Conservation (phyloP, 2,113 vertebrate species). For the Sinocyclocheilus rhinocerous region DNA sequence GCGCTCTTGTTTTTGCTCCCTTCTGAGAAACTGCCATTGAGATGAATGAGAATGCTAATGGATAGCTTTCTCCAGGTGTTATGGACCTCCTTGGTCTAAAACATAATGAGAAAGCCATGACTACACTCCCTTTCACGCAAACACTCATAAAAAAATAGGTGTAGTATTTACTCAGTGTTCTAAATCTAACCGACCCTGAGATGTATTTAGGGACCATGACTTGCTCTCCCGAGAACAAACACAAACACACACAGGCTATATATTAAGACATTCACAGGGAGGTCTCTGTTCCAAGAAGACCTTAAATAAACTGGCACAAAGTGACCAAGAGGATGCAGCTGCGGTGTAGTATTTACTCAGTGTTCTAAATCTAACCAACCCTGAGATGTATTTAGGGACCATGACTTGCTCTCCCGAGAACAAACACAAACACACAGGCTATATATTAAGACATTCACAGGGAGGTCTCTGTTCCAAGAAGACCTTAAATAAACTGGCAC, state of each 20-base stretch:
- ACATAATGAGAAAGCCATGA: conserved; percentile 20
- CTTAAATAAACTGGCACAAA: conserved; percentile 55
- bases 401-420: neutral
- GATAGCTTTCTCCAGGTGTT: neutral
- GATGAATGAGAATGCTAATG: conserved; percentile 4
- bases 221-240: neutral
- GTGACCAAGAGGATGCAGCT: conserved; percentile 62
- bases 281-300: conserved; percentile 53
- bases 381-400: conserved; percentile 24
- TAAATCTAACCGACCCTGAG: conserved; percentile 22
- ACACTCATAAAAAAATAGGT: neutral
- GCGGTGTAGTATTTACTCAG: conserved; percentile 29
- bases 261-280: conserved; percentile 49
- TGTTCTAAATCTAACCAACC: conserved; percentile 18
- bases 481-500: conserved; percentile 56
- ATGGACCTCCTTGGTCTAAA: neutral
- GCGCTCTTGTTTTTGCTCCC: neutral
- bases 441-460: conserved; percentile 49
- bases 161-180: conserved; percentile 23
- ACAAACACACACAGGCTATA: conserved; percentile 12
- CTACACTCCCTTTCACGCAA: conserved; percentile 13
- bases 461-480: conserved; percentile 53
- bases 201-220: conserved; percentile 16
- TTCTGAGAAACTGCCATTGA: neutral
- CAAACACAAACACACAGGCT: neutral